Evolutionary conservation across 2,888 invertebrate genomes (phyloP), one percentile per base, ranked within the genome.

Genomic region (Cerastis leucographa): DNA sequence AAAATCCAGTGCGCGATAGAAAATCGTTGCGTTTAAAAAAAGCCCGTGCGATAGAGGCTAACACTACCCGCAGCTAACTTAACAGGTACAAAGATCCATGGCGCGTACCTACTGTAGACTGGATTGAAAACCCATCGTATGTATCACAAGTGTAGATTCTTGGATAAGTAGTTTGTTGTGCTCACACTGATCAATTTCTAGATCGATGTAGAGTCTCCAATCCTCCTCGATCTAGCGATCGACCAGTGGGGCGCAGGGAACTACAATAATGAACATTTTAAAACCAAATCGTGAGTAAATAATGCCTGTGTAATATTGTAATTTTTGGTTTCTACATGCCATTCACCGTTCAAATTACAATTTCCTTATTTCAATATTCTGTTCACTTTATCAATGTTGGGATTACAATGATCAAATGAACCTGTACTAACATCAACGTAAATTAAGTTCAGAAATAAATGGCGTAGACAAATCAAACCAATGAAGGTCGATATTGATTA

Each of bases 331-430:
- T 51, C 44, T 62, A 42, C 54, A 49, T 22, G 61, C n/a, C 25
- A 46, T 12, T n/a, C 40, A 17, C 6, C 1, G 29, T 59, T 29
- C 0, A 29, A 29, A 2, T 6, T 54, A 44, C 0, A 2, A 7
- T 44, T 22, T 40, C 8, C 1, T 8, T 46, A 11, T 62, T 78
- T 54, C 0, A 8, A 12, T 5, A 54, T 1, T 25, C 2, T 44
- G 29, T 80, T 72, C 62, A 79, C 42, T 79, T 80, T 17, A 79
- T 73, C 81, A 73, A 64, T 80, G 81, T 79, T 68, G 42, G 35
- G 3, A 61, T 44, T 69, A 44, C 75, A 73, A 35, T 73, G 76
- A 73, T 74, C 75, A 74, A 74, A 75, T 75, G 44, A 73, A 73
- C 42, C 8, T 29, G 11, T 17, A 42, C 8, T 73, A 29, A 8